These are phyloP conservation scores for Lepetodrilus schrolli DNA, from an alignment of 2,888 invertebrate genomes.

Conservation along the genomic window DNA sequence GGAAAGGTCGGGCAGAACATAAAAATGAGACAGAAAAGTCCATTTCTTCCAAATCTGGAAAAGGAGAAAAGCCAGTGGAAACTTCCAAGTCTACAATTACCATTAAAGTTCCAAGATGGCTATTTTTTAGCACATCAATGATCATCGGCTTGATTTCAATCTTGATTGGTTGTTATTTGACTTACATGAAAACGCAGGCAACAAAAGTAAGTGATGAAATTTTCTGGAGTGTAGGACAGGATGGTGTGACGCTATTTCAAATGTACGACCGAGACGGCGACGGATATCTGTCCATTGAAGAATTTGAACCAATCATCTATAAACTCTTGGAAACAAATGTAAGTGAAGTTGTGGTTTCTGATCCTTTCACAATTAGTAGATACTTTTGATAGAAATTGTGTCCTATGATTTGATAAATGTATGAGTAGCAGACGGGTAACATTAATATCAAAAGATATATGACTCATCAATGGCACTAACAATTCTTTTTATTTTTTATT, in stretches of 20 bases:
- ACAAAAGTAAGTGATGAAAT: background rate
- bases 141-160: slow-evolving; percentile 33
- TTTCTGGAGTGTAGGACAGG: slow-evolving; percentile 47
- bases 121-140: slow-evolving; percentile 33
- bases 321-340: slow-evolving; percentile 56
- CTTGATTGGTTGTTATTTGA: slow-evolving; percentile 28
- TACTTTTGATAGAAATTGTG: too few species aligned
- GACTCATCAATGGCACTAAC: too few species aligned
- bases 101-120: slow-evolving; percentile 44
- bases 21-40: too few species aligned
- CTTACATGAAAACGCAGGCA: background rate
- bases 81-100: background rate
- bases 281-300: slow-evolving; percentile 61
- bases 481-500: too few species aligned
- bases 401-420: too few species aligned
- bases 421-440: too few species aligned
- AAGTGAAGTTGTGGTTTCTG: slow-evolving; percentile 37
- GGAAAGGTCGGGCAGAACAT: too few species aligned
- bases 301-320: slow-evolving; percentile 68
- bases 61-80: background rate
- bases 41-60: too few species aligned
- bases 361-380: too few species aligned
- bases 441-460: too few species aligned
- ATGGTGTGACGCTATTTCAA: slow-evolving; percentile 60
- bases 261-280: slow-evolving; percentile 66